Evolutionary conservation across 2,113 vertebrate genomes (phyloP), one percentile per base, ranked within the genome.

Genomic region (Phodopus roborovskii): DNA sequence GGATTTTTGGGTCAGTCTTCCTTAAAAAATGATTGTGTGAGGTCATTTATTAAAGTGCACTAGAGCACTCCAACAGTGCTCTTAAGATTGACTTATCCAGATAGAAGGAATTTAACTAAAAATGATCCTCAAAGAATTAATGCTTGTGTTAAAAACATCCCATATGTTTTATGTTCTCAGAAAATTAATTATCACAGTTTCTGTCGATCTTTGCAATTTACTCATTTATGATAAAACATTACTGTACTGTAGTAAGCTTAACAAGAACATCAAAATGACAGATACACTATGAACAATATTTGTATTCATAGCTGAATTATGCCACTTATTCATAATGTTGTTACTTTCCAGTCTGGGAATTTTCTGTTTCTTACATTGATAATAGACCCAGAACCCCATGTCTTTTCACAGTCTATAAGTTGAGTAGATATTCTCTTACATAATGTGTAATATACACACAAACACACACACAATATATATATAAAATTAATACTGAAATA

Each of bases 41-140:
- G 36, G 4, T 3, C 26, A 73, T 81, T 90, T 87, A 74, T 90
- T 64, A 97, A 10, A 84, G 84, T 73, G 10, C 5, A n/a, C 66
- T 58, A 68, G 24, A 73, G 62, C 7, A 74, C 90, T 96, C 8
- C 56, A 91, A 92, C 28, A 88, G 1, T 50, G 2, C 2, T 74
- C 13, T 48, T 66, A 83, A 73, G 82, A 83, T 30, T 77, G 42
- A 89, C 48, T 95, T 88, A 75, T 13, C 42, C 74, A 88, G n/a
- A 93, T 42, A 83, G 24, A 68, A 36, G 45, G 56, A 78, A 24
- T 84, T 95, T 92, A 92, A 84, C 13, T 94, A 73, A 88, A 93
- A 96, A 64, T 64, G n/a, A 96, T 92, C 90, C 7, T 26, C 22
- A 78, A 93, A 85, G 73, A 93, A 91, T 64, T 93, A 94, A 90